A percentile compares a stretch with the other conserved stretches of the same genome.
phyloP scores from a whole-genome alignment of 1,140 invertebrate genomes.

The Saccostrea cuccullata region DNA sequence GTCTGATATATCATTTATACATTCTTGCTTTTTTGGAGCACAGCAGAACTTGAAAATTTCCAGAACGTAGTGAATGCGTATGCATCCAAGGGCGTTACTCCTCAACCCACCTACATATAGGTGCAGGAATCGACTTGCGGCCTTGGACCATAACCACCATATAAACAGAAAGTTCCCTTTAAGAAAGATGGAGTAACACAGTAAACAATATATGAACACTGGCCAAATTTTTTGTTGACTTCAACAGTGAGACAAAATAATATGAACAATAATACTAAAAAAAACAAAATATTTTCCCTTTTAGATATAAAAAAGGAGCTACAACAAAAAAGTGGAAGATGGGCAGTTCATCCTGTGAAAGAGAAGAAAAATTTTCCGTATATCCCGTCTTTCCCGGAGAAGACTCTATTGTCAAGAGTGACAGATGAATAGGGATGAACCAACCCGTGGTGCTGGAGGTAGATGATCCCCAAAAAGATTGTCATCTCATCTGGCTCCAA shows the following conservation, averaged over 20 bases:
- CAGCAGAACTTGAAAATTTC: conserved; percentile 50
- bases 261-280: not conserved
- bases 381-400: not conserved
- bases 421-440: conserved; percentile 40
- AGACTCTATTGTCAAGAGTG: not conserved
- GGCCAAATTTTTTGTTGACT: not conserved
- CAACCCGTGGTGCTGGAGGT: not conserved
- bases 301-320: not conserved
- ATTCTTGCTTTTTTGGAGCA: conserved; percentile 36
- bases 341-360: not conserved
- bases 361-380: not conserved
- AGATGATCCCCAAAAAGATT: conserved; percentile 43
- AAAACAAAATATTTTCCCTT: not conserved
- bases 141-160: conserved; percentile 43
- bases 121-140: conserved; percentile 13
- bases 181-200: conserved; percentile 47
- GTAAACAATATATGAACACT: not conserved
- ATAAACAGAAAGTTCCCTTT: not conserved
- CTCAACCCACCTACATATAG: conserved; percentile 23
- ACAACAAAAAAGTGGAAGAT: not conserved
- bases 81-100: conserved; percentile 39
- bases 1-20: no score
- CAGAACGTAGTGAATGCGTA: conserved; percentile 39
- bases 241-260: not conserved
- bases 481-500: conserved; percentile 18